These are phyloP conservation scores for Eidolon dupreanum DNA, from an alignment of 2,797 vertebrate species.

Conservation along the genomic window DNA sequence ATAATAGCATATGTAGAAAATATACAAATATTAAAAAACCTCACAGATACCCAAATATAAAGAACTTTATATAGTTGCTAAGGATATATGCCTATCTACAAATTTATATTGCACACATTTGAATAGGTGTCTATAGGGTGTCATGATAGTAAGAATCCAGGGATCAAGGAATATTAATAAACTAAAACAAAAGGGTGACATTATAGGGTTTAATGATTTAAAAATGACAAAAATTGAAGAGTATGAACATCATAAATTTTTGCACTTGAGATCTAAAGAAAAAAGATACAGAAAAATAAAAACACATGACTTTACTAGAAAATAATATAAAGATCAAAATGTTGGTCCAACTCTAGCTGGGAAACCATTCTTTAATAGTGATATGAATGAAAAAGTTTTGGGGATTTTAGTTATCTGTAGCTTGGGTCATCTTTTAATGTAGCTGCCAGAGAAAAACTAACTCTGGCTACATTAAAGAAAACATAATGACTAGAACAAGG, in stretches of 20 bases:
- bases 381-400: neutral
- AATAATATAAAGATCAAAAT: slow-evolving; percentile 11
- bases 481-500: neutral
- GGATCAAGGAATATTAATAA: neutral
- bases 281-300: neutral
- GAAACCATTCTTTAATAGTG: neutral
- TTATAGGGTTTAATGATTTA: neutral
- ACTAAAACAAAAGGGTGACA: neutral
- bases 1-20: neutral
- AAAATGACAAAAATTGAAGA: neutral
- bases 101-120: neutral
- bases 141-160: neutral
- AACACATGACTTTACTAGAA: neutral
- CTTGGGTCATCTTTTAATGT: neutral
- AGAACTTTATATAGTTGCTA: neutral
- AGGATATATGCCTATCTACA: neutral
- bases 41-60: neutral
- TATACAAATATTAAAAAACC: neutral
- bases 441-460: neutral
- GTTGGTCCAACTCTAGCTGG: neutral
- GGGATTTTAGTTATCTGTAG: neutral
- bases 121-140: neutral
- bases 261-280: neutral
- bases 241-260: neutral
- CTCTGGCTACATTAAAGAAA: neutral